These are phyloP conservation scores for Cryptoblepharus egeriae DNA, from an alignment of 2,797 vertebrate species.

Conservation along the genomic window DNA sequence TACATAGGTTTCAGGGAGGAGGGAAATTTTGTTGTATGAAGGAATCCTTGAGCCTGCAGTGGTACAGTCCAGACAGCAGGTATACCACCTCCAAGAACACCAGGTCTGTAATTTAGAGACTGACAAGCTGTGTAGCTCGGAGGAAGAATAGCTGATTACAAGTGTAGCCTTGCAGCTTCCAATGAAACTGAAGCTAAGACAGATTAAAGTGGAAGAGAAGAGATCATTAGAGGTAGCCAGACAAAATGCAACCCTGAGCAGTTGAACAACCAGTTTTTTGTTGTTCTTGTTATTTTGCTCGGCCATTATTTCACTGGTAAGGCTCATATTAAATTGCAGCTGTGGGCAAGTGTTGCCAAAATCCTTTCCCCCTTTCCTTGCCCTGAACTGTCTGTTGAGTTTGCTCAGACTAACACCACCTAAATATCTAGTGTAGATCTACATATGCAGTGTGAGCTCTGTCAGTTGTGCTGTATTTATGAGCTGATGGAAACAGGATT, in stretches of 20 bases:
- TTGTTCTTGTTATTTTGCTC: neutral
- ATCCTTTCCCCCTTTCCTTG: too few relatives aligned
- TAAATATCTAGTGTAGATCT: too few relatives aligned
- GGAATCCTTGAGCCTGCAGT: too few relatives aligned
- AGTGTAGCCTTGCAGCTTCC: slow-evolving; percentile 8
- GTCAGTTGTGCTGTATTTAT: too few relatives aligned
- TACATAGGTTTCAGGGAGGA: too few relatives aligned
- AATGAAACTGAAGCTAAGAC: slow-evolving; percentile 14
- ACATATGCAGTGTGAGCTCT: neutral
- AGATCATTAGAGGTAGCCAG: slow-evolving; percentile 28
- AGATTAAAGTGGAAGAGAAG: slow-evolving; percentile 30
- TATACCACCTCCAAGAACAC: neutral
- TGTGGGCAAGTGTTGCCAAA: neutral
- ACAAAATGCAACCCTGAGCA: slow-evolving; percentile 17
- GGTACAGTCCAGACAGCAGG: too few relatives aligned
- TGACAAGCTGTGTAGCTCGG: neutral
- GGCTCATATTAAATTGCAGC: slow-evolving; percentile 19
- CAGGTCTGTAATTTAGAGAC: slow-evolving; percentile 10
- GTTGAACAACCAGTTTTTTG: neutral
- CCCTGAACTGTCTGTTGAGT: too few relatives aligned
- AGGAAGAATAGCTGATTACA: slow-evolving; percentile 24
- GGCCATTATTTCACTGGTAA: slow-evolving; percentile 33
- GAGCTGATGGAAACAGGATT: too few relatives aligned
- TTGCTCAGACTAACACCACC: too few relatives aligned
- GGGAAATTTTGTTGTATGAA: too few relatives aligned